Conservation (phyloP, 2,113 vertebrate genomes). For the Phalacrocorax carbo region DNA sequence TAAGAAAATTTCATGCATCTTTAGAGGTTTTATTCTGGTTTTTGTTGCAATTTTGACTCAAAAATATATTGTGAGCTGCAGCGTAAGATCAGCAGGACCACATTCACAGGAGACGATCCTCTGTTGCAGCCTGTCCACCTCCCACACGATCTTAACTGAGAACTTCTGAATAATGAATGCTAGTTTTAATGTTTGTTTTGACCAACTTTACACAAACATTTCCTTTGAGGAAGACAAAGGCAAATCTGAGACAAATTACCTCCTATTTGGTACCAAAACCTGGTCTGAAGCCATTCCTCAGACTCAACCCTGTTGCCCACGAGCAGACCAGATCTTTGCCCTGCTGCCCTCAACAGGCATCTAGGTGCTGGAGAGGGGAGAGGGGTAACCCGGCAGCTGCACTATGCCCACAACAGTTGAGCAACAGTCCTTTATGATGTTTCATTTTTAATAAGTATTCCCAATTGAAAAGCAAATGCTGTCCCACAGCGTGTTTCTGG, state of each 20-base stretch:
- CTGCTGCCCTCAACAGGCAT: not conserved
- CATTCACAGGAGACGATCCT: not conserved
- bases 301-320: not conserved
- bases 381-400: not conserved
- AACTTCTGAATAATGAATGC: not conserved
- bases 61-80: not conserved
- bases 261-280: not conserved
- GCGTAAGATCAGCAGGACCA: not conserved
- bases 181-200: not conserved
- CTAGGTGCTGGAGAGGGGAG: rapidly evolving
- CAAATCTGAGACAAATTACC: not conserved
- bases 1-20: not conserved
- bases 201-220: not conserved
- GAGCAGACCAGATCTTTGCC: not conserved
- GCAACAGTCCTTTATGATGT: not conserved
- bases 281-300: not conserved
- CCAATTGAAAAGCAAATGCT: not conserved
- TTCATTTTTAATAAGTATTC: not conserved
- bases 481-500: not conserved
- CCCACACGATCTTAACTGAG: not conserved
- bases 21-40: not conserved
- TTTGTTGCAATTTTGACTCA: not conserved
- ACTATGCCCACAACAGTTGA: not conserved
- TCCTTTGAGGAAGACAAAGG: not conserved
- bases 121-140: not conserved